Base-by-base conservation (phyloP, 2,888 invertebrate genomes). In the Meiosimyza decipiens region DNA sequence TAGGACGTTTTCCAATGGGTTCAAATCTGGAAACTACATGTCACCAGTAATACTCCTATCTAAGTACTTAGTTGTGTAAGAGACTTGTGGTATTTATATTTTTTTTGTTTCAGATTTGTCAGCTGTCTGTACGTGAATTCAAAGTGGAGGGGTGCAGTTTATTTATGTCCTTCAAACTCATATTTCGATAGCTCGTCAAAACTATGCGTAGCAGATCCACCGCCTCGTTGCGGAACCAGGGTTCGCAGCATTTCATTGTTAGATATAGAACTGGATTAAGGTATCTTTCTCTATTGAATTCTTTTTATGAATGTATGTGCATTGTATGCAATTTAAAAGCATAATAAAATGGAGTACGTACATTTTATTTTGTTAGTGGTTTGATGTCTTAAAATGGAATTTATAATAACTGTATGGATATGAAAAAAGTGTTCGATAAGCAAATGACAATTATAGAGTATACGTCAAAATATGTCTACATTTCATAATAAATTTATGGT, bases 1-100 rank as follows among this genome's bases (percentile, higher is more conserved):
- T 52, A 1, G 82, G 82, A 15, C 76, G 79, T n/a, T 82, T 68
- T 76, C 82, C 82, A 22, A 76, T 78, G 55, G 82, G 82, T 28
- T 71, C 33, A 0, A 9, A 33, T 6, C 28, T 73, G 6, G 13
- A 55, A 0, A 79, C 74, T 64, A 78, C 78, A 4, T 82, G 82
- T 74, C 77, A n/a, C 33, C 78, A 79, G 82, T 82, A 60, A 75
- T 80, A 28, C 28, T 28, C 6, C 11, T 1, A 1, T 18, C 40
- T 3, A n/a, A n/a, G n/a, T n/a, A 5, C 12, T n/a, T n/a, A 54
- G 50, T 40, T 33, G 7, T n/a, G 33, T 3, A 13, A 64, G 12
- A 3, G 47, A 15, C n/a, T 22, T 22, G 5, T 28, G 28, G 3
- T 22, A 22, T 22, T 63, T 63, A 1, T 7, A 7, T 9, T 6